A percentile compares a stretch with the other conserved stretches of the same genome.
phyloP scores from a whole-genome alignment of 2,888 invertebrate genomes.

The Caenorhabditis panamensis region DNA sequence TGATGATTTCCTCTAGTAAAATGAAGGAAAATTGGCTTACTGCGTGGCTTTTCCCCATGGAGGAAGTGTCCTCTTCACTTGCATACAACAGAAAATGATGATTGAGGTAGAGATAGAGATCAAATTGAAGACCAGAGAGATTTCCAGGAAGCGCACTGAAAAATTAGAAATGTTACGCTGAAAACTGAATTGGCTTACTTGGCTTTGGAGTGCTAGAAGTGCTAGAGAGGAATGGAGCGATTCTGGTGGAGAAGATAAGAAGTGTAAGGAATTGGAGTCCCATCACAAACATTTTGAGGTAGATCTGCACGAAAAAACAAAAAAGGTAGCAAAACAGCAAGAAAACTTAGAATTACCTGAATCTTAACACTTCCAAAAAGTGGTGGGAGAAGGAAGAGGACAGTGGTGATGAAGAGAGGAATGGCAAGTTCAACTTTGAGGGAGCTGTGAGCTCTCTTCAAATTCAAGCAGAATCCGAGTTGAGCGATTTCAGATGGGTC shows the following conservation, averaged over 20 bases:
- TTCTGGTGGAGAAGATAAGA: slow-evolving; percentile 78
- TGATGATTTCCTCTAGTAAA: neutral
- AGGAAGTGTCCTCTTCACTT: slow-evolving; percentile 75
- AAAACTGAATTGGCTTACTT: slow-evolving; percentile 62
- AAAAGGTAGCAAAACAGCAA: neutral
- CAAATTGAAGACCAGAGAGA: slow-evolving; percentile 77
- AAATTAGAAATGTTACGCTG: slow-evolving; percentile 2
- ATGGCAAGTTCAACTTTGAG: slow-evolving; percentile 77
- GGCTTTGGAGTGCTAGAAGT: slow-evolving; percentile 77
- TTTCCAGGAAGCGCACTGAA: slow-evolving; percentile 79
- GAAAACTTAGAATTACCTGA: slow-evolving; percentile 36
- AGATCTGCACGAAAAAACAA: slow-evolving; percentile 73
- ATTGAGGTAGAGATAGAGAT: slow-evolving; percentile 75
- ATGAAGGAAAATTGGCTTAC: slow-evolving; percentile 42
- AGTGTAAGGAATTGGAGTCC: slow-evolving; percentile 78
- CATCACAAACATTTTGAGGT: slow-evolving; percentile 78
- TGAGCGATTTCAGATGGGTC: slow-evolving; percentile 76
- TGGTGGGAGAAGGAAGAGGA: slow-evolving; percentile 78
- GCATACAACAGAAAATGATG: slow-evolving; percentile 70
- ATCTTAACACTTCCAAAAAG: slow-evolving; percentile 75
- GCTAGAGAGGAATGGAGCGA: slow-evolving; percentile 77
- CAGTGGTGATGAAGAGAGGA: slow-evolving; percentile 74
- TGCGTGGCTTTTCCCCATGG: slow-evolving; percentile 77
- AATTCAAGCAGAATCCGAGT: slow-evolving; percentile 79
- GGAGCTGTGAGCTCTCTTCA: slow-evolving; percentile 77